These are phyloP conservation scores for Candidula unifasciata DNA, from an alignment of 2,888 invertebrate genomes.

Conservation along the genomic window DNA sequence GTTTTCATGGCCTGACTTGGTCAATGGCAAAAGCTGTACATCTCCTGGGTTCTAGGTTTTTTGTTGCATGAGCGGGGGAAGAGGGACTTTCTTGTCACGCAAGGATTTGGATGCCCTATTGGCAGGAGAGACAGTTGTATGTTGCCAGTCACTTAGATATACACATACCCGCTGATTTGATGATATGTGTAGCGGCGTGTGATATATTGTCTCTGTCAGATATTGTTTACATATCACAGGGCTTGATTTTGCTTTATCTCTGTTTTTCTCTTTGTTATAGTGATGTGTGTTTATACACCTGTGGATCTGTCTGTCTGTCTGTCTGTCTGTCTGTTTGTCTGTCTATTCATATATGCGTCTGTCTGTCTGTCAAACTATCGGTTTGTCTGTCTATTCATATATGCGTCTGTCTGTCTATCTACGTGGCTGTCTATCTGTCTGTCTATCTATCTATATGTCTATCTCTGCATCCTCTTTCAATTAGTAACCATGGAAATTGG, in stretches of 20 bases:
- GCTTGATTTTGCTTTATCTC: neutral
- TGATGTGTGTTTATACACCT: neutral
- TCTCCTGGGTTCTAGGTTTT: neutral
- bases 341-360: neutral
- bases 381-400: neutral
- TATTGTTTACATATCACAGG: no score
- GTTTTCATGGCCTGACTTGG: conserved; percentile 14
- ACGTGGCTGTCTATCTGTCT: no score
- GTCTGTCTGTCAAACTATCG: neutral
- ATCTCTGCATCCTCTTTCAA: no score
- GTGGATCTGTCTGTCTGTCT: conserved; percentile 9
- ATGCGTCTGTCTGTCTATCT: neutral
- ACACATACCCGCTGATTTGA: no score
- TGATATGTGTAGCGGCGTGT: no score
- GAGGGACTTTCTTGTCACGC: neutral
- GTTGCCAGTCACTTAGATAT: no score
- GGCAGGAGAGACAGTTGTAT: no score
- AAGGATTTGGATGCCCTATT: neutral
- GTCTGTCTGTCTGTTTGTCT: conserved; percentile 1
- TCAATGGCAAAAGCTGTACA: conserved; percentile 13
- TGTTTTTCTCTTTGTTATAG: neutral
- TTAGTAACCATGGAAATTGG: no score
- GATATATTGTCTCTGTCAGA: no score
- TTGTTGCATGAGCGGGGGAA: neutral
- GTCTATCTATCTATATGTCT: no score